Evolutionary conservation across 2,888 invertebrate species (phyloP), one percentile per base, ranked within the genome.

Genomic region (Epistrophella euchroma): DNA sequence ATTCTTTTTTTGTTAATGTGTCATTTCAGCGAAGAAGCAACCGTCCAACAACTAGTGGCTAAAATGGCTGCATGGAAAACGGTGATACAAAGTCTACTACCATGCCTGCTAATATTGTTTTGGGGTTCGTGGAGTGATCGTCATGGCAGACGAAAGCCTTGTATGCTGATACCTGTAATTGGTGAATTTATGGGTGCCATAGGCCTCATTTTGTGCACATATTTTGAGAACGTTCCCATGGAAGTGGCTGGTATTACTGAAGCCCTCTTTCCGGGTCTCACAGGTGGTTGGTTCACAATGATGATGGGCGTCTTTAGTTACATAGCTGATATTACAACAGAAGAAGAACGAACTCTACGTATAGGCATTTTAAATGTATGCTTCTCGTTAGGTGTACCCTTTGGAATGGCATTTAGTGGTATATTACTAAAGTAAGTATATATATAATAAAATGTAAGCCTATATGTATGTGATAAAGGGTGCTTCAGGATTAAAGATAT

Each of bases 271-370:
- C 97, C 97, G 3, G 96, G 96, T 0, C 90, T 97, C 9, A 96
- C 96, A 1, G 92, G 97, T 11, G 97, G 97, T 10, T 97, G 97
- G 97, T 96, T 97, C 91, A 97, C 97, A 37, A 97, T 97, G 97
- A 95, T 97, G 89, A 97, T 97, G 97, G 97, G 97, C 22, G 95
- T 97, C 88, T 96, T 98, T 92, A 97, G 97, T 92, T 98, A 97
- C 91, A 96, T 98, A 80, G 97, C 96, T 2, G 97, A 98, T 90
- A 96, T 97, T 17, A 97, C 97, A 4, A 95, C 96, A 3, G 95
- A 96, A 87, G 96, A 97, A 91, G 96, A 96, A 89, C 94, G 97
- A 89, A 98, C 98, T 25, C 93, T 97, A 60, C 93, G 98, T 86
- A 97, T 98, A 89, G 97, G 97, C 32, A 95, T 98, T 70, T 96